A percentile compares a stretch with the other conserved stretches of the same genome.
Conservation (phyloP, 1,140 invertebrate genomes). For the Nylanderia fulva region DNA sequence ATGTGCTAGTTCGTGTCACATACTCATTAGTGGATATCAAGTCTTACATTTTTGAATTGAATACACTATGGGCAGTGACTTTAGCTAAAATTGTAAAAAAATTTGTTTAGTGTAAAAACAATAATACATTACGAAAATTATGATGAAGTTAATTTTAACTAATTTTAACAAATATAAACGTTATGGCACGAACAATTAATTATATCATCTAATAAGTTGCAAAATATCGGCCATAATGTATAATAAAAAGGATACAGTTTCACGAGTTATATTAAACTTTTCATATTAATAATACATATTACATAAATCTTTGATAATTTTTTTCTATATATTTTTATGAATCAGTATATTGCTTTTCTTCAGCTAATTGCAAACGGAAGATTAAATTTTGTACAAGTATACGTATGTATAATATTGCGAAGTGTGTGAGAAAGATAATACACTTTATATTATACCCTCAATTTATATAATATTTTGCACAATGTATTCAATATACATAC, state of each 20-base stretch:
- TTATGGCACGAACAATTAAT: constrained; percentile 72
- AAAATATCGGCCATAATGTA: constrained; percentile 57
- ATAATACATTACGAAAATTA: constrained; percentile 49
- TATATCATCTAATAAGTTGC: constrained; percentile 17
- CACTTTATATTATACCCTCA: constrained; percentile 33
- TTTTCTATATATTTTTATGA: constrained; percentile 14
- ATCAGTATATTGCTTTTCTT: constrained; percentile 20
- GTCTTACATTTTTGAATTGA: constrained; percentile 46
- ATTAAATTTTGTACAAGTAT: not conserved
- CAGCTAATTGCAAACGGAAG: constrained; percentile 1
- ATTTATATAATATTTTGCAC: constrained; percentile 15
- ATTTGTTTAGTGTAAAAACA: constrained; percentile 54
- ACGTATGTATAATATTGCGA: constrained; percentile 11
- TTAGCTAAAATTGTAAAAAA: constrained; percentile 69
- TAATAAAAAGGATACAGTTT: constrained; percentile 37
- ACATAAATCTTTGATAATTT: constrained; percentile 15
- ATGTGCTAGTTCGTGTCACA: constrained; percentile 44
- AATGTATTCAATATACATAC: constrained; percentile 28
- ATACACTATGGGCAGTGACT: constrained; percentile 73
- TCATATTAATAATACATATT: constrained; percentile 39
- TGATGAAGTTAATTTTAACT: constrained; percentile 47
- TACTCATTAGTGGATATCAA: constrained; percentile 50
- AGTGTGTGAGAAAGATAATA: constrained; percentile 7
- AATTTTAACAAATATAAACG: constrained; percentile 54
- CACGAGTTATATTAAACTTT: constrained; percentile 26